Conservation (phyloP, 2,113 vertebrate genomes). For the Aix galericulata region DNA sequence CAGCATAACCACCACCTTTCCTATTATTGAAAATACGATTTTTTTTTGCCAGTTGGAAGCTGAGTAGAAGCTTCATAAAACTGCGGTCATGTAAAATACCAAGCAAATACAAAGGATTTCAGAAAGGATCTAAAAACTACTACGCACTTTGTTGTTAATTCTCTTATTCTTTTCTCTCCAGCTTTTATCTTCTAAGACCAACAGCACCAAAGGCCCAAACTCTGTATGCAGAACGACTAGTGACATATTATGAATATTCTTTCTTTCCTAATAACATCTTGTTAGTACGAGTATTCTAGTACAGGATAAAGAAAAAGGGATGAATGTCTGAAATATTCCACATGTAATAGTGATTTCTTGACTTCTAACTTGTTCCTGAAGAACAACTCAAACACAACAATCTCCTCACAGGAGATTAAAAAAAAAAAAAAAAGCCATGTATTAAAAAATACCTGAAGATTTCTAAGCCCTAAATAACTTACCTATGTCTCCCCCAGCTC, state of each 20-base stretch:
- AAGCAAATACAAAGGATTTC: too few species aligned
- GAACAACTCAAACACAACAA: background rate
- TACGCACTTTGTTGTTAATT: background rate
- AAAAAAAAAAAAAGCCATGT: too few species aligned
- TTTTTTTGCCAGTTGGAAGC: constrained; percentile 52
- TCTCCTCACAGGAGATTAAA: background rate
- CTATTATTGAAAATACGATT: constrained; percentile 10
- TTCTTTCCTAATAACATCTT: background rate
- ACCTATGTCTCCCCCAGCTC: background rate
- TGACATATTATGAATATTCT: background rate
- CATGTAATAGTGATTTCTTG: background rate
- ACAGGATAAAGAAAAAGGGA: background rate
- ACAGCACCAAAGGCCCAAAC: background rate
- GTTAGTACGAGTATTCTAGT: background rate
- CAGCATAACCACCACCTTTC: constrained; percentile 55
- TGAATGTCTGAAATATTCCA: background rate
- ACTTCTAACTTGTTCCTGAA: background rate
- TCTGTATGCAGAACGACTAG: background rate
- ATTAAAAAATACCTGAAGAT: background rate
- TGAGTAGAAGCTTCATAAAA: constrained; percentile 41
- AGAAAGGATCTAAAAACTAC: constrained; percentile 57
- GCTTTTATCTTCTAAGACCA: background rate
- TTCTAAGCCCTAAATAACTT: background rate
- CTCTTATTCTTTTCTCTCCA: background rate
- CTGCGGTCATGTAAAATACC: too few species aligned